Base-by-base conservation (phyloP, 2,888 invertebrate species). In the Dryomyza anilis region DNA sequence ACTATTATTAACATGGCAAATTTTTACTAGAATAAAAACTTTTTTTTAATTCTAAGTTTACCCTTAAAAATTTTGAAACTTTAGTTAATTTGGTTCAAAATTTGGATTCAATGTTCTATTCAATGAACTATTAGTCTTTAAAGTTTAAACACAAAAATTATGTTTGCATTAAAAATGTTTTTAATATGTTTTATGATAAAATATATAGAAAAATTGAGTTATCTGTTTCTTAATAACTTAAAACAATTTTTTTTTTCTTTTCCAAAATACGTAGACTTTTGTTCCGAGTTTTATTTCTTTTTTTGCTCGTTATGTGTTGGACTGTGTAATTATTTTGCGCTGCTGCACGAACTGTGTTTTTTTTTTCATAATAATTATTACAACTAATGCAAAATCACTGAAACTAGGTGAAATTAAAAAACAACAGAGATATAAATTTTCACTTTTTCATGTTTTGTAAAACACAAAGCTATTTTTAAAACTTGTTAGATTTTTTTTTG, bases 341-440 rank as follows among this genome's bases (percentile, higher is more conserved):
- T n/a, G n/a, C 46, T 45, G 58, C 45, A 59, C 59, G 59, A 48
- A 48, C 12, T 48, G 33, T n/a, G 46, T 58, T 46, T 46, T 46
- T 16, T 19, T 46, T 46, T 19, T 45, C 16, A 27, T 48, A 59
- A 23, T n/a, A 56, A 50, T 25, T 39, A 16, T n/a, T 2, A 59
- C 33, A 48, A 33, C 12, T 10, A 21, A 19, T 8, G 43, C n/a
- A 57, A 39, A 57, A 21, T 23, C 43, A n/a, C 14, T 57, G 27
- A 57, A 16, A 57, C 43, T 8, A 25, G 25, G 50, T 25, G 50
- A 10, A 25, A 50, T 25, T 25, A 8, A n/a, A 25, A 25, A 25
- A 23, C 4, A 25, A 4, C n/a, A n/a, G 10, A 10, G 7, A 12
- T 23, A 12, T n/a, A 46, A 46, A 45, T 19, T 46, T 46, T 46